Conservation (phyloP, 2,797 vertebrate species). For the Cuniculus paca region DNA sequence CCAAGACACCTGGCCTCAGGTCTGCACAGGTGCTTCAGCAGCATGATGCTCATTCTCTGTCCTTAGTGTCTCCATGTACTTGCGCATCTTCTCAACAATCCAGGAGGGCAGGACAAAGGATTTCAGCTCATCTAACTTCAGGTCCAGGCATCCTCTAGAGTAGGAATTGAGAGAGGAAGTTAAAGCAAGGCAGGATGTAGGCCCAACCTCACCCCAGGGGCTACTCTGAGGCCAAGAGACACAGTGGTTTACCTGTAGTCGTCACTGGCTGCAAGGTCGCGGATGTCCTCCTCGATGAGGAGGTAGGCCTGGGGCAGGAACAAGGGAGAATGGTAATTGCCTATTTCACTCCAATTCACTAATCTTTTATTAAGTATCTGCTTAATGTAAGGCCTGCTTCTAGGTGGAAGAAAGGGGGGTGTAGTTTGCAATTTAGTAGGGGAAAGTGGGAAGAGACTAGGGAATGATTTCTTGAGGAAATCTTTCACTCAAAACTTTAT, state of each 20-base stretch:
- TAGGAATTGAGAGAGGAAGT: not conserved
- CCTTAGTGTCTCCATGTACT: constrained; percentile 94
- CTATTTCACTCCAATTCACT: not conserved
- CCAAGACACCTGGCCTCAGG: constrained; percentile 62
- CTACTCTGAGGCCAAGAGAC: not conserved
- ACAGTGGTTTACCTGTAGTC: constrained; percentile 93
- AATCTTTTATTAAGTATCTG: not conserved
- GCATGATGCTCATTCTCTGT: constrained; percentile 88
- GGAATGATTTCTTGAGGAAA: not conserved
- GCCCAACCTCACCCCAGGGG: not conserved
- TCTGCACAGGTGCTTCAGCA: constrained; percentile 77
- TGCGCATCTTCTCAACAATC: constrained; percentile 98
- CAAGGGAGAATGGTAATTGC: not conserved
- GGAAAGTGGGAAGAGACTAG: not conserved
- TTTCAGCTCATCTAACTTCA: constrained; percentile 96
- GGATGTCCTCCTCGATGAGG: constrained; percentile 97
- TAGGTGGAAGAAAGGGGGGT: not conserved
- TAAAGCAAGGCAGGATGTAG: not conserved
- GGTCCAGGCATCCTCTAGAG: constrained; percentile 93
- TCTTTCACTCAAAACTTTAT: constrained; percentile 8
- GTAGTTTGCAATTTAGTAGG: not conserved
- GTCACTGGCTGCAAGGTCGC: constrained; percentile 93
- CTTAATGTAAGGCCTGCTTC: not conserved
- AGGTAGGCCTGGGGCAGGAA: constrained; percentile 93
- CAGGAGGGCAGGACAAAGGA: constrained; percentile 94